These are phyloP conservation scores for Mirounga angustirostris DNA, from an alignment of 2,113 vertebrate species.

Conservation along the genomic window DNA sequence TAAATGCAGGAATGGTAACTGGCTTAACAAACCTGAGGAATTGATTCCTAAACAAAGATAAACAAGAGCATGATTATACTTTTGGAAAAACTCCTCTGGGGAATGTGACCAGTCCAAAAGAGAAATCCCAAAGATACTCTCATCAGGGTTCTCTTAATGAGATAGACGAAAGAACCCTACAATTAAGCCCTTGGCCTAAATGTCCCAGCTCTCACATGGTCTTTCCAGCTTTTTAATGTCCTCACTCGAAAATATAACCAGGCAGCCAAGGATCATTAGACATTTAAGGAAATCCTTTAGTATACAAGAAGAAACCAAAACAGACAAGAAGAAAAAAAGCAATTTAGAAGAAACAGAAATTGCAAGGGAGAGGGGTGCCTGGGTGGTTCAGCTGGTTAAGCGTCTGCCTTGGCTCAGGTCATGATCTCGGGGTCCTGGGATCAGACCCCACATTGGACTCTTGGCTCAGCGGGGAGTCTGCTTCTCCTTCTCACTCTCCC, in stretches of 20 bases:
- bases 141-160: not conserved
- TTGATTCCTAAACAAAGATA: not conserved
- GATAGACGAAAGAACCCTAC: not conserved
- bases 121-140: not conserved
- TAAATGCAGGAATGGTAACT: not conserved
- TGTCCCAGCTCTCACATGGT: not conserved
- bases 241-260: not conserved
- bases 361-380: not conserved
- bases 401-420: not conserved
- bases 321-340: not conserved
- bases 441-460: not conserved
- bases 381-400: no score
- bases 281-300: not conserved
- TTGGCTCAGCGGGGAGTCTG: not conserved
- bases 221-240: not conserved
- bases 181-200: not conserved
- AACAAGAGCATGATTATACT: not conserved
- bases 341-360: not conserved
- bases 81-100: not conserved
- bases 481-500: not conserved
- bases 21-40: constrained; percentile 31
- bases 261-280: not conserved
- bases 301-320: constrained; percentile 21
- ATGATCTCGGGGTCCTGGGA: not conserved
- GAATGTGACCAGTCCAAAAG: not conserved